phyloP scores from a whole-genome alignment of 2,888 invertebrate genomes.

The Helleia helle region DNA sequence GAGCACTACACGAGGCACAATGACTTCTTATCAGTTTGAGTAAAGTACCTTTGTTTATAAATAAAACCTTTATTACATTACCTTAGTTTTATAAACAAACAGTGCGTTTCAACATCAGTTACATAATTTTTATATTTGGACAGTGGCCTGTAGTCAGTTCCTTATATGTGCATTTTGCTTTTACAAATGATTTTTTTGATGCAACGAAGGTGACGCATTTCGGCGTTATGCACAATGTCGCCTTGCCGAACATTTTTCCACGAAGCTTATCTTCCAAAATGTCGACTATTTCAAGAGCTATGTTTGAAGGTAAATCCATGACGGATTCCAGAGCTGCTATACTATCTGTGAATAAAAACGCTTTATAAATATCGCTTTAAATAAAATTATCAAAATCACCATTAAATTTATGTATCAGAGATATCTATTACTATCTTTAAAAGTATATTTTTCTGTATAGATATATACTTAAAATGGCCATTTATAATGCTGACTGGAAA shows the following conservation, averaged over 20 bases:
- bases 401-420: no score
- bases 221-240: conserved; percentile 48
- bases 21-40: conserved; percentile 21
- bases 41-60: conserved; percentile 22
- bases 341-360: conserved; percentile 58
- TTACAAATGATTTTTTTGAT: conserved; percentile 47
- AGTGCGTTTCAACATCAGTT: conserved; percentile 23
- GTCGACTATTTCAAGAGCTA: conserved; percentile 55
- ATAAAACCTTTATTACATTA: conserved; percentile 18
- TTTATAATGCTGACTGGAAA: no score
- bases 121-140: conserved; percentile 37
- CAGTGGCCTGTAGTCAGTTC: conserved; percentile 50
- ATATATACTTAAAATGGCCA: no score
- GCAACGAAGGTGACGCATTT: conserved; percentile 52
- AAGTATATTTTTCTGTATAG: no score
- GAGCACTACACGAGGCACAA: conserved; percentile 16
- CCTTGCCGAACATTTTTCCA: conserved; percentile 55
- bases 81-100: conserved; percentile 14
- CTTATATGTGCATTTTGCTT: conserved; percentile 47
- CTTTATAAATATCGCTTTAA: no score
- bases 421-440: no score
- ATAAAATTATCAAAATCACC: no score
- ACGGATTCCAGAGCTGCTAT: conserved; percentile 52
- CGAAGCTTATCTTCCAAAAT: conserved; percentile 54
- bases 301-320: conserved; percentile 57